A percentile compares a stretch with the other conserved stretches of the same genome.
These are phyloP conservation scores for Seladonia tumulorum DNA, from an alignment of 2,888 invertebrate genomes.

Conservation along the genomic window DNA sequence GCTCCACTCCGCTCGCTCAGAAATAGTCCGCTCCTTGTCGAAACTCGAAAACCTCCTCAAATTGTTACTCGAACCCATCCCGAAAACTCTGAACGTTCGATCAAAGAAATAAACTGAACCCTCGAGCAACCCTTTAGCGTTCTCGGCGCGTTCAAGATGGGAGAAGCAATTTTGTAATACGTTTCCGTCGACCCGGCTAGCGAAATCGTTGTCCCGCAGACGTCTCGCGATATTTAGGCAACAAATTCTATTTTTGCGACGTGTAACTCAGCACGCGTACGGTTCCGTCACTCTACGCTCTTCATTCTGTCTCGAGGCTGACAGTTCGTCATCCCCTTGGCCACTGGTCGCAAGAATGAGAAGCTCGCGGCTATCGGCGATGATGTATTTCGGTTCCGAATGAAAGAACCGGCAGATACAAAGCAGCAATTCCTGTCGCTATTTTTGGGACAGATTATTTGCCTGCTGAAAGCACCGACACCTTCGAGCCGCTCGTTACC, in stretches of 20 bases:
- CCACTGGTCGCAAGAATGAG: constrained; percentile 71
- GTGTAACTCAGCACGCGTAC: constrained; percentile 77
- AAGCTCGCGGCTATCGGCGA: constrained; percentile 61
- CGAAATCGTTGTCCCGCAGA: constrained; percentile 21
- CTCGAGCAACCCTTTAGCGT: not conserved
- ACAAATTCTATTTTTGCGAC: constrained; percentile 79
- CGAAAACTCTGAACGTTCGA: not conserved
- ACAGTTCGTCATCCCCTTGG: constrained; percentile 80
- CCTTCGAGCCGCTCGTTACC: not conserved
- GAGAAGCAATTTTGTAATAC: not conserved
- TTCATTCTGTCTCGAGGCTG: constrained; percentile 77
- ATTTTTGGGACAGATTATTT: constrained; percentile 27
- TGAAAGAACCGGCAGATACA: constrained; percentile 54
- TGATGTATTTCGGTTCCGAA: constrained; percentile 71
- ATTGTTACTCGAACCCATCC: not conserved
- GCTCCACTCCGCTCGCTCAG: constrained; percentile 59
- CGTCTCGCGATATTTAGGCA: constrained; percentile 67
- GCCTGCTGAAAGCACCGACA: not conserved
- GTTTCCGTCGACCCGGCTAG: not conserved
- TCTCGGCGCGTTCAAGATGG: not conserved
- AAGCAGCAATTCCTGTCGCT: constrained; percentile 49
- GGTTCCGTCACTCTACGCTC: constrained; percentile 79
- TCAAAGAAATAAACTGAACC: not conserved
- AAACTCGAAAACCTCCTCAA: not conserved
- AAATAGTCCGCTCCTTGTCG: not conserved